These are phyloP conservation scores for Andrena fulva DNA, from an alignment of 2,888 invertebrate species.

Conservation along the genomic window DNA sequence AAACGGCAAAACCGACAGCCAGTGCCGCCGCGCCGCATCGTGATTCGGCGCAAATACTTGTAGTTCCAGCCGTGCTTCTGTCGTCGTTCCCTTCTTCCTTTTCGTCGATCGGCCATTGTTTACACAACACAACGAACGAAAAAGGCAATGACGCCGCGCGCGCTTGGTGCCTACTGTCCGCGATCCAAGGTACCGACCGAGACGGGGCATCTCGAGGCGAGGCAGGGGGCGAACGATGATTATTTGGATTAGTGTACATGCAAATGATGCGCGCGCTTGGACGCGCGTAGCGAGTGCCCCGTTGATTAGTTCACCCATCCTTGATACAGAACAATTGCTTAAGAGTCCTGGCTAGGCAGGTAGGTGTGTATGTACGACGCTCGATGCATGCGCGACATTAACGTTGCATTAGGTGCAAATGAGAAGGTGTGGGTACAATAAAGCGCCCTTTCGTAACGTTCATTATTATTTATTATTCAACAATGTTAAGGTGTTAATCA, in stretches of 20 bases:
- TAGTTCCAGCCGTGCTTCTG: constrained; percentile 7
- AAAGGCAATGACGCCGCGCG: background rate
- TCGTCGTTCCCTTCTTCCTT: background rate
- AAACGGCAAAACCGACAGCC: constrained; percentile 27
- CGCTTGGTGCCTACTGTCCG: background rate
- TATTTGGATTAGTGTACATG: constrained; percentile 67
- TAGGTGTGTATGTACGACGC: background rate
- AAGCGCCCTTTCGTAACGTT: constrained; percentile 85
- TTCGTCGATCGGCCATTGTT: constrained; percentile 20
- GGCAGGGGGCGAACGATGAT: constrained; percentile 24
- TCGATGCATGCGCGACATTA: constrained; percentile 32
- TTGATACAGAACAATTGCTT: constrained; percentile 28
- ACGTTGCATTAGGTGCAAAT: constrained; percentile 60
- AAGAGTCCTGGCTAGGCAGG: constrained; percentile 31
- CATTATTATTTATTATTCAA: constrained; percentile 78
- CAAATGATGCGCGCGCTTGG: constrained; percentile 23
- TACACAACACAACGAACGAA: constrained; percentile 31
- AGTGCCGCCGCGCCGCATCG: constrained; percentile 15
- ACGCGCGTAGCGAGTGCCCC: constrained; percentile 9
- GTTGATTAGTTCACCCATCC: constrained; percentile 60
- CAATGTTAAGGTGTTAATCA: constrained; percentile 82
- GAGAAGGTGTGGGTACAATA: constrained; percentile 70
- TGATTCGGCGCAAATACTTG: constrained; percentile 27
- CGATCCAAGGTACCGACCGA: background rate
- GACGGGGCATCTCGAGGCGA: background rate